Evolutionary conservation across 2,797 vertebrate genomes (phyloP).

Genomic region (Austrolebias charrua): DNA sequence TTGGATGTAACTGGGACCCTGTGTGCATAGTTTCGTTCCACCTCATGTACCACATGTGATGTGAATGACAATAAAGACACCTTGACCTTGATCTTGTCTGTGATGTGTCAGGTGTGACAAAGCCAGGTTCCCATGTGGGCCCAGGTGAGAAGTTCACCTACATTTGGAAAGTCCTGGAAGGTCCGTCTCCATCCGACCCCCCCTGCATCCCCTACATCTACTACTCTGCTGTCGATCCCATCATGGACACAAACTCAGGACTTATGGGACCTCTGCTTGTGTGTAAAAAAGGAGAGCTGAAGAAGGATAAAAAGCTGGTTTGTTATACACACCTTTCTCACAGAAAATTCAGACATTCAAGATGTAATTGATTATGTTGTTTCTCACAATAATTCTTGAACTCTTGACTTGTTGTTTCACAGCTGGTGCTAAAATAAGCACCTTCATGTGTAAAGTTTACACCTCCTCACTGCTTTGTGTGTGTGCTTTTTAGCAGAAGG

Average conservation of each 20-base stretch:
- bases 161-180: conserved; percentile 86
- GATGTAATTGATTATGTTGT: neutral
- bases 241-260: conserved; percentile 88
- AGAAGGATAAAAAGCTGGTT: conserved; percentile 80
- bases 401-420: neutral
- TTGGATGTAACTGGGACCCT: too few species aligned
- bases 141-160: conserved; percentile 87
- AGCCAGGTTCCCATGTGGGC: conserved; percentile 83
- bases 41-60: too few species aligned
- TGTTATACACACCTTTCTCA: neutral
- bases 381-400: neutral
- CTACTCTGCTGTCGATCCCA: conserved; percentile 85
- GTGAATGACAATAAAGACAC: too few species aligned
- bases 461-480: conserved; percentile 3
- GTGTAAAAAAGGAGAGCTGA: conserved; percentile 84
- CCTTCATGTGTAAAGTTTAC: neutral
- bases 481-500: conserved; percentile 71
- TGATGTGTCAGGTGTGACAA: conserved; percentile 74
- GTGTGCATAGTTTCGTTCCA: too few species aligned
- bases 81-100: conserved; percentile 14
- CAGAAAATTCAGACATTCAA: neutral
- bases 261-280: conserved; percentile 91
- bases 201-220: conserved; percentile 92
- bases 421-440: neutral
- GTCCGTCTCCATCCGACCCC: conserved; percentile 83